Evolutionary conservation across 2,797 vertebrate genomes (phyloP), one percentile per base, ranked within the genome.

Genomic region (Coendou prehensilis): DNA sequence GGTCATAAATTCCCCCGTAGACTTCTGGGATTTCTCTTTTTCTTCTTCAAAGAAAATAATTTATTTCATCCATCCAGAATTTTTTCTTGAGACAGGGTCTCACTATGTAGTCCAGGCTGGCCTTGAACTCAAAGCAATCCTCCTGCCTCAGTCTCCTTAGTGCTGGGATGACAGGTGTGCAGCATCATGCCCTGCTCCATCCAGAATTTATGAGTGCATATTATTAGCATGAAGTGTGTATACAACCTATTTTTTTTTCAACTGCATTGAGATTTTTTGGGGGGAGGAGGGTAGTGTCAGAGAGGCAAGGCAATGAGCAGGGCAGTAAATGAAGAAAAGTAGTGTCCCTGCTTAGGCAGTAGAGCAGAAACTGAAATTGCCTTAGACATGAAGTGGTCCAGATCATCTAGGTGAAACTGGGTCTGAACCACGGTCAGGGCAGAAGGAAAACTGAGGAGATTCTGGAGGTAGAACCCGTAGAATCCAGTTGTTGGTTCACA

Each of bases 341-440:
- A 71, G n/a, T 59, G 54, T 90, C 41, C 54, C 33, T 87, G 57
- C 41, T 26, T 22, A 80, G 61, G 80, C 37, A 47, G 23, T 59
- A 20, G 41, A 89, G 50, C 63, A 94, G 89, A 94, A 80, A 83
- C 67, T 45, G 54, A 69, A 81, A 52, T 64, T 88, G 50, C 6
- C 67, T 57, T n/a, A 92, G 79, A 45, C 30, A 61, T 11, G 47
- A 83, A 83, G 59, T 54, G 54, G 18, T 52, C 73, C 37, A 90
- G 59, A 69, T 93, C 45, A 97, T 63, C 23, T 63, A 71, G 50
- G 41, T 87, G 78, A 97, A 87, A 81, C 56, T 80, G 33, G 28
- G 20, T 30, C 50, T n/a, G 41, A 81, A 47, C 37, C 56, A 88
- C 59, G 78, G 56, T 30, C 54, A 18, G 23, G 80, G 5, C 9